These are phyloP conservation scores for Salarias fasciatus DNA, from an alignment of 2,797 vertebrate species.

Conservation along the genomic window DNA sequence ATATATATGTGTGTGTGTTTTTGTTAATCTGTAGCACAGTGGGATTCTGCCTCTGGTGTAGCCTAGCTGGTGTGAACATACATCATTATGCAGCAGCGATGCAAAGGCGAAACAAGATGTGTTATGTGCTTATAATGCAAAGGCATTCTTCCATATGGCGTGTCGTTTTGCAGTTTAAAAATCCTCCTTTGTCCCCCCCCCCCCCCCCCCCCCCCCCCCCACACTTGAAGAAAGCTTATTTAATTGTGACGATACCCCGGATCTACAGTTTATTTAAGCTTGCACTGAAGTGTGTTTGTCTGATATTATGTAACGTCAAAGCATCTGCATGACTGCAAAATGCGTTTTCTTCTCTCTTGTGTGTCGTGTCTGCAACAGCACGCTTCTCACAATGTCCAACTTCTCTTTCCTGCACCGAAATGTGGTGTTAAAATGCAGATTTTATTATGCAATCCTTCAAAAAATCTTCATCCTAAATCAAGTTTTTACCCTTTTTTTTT, in stretches of 20 bases:
- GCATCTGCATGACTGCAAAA: no score
- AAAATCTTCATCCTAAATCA: no score
- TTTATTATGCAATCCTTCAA: no score
- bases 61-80: constrained; percentile 73
- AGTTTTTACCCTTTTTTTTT: no score
- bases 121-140: constrained; percentile 74
- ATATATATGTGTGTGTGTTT: constrained; percentile 65
- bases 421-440: no score
- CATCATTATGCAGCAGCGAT: constrained; percentile 81
- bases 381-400: no score
- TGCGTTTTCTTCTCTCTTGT: no score
- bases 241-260: constrained; percentile 35
- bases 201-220: no score
- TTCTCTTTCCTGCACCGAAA: no score
- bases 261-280: constrained; percentile 51
- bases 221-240: constrained; percentile 68
- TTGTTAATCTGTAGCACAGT: constrained; percentile 79
- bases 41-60: constrained; percentile 78
- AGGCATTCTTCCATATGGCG: constrained; percentile 75
- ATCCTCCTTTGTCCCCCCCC: constrained; percentile 71
- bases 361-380: no score
- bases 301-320: background rate
- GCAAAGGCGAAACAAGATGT: constrained; percentile 70
- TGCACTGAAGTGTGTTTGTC: background rate
- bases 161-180: constrained; percentile 28